These are phyloP conservation scores for Pterocles orientalis DNA, from an alignment of 2,113 vertebrate species.

Conservation along the genomic window DNA sequence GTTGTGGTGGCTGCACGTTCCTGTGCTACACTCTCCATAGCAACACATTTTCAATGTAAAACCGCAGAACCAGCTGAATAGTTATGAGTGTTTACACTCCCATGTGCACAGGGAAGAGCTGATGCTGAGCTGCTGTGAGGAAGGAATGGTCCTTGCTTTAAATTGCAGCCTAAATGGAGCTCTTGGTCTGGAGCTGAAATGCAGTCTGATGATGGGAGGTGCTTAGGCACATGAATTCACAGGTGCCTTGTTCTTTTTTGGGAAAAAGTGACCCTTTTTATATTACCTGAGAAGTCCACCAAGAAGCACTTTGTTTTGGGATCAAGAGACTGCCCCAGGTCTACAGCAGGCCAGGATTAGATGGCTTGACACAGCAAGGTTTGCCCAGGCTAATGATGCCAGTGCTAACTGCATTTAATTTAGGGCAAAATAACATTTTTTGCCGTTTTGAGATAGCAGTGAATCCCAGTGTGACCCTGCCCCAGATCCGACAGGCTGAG, in stretches of 20 bases:
- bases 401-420: background rate
- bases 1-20: conserved; percentile 18
- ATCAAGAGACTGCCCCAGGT: background rate
- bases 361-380: background rate
- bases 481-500: background rate
- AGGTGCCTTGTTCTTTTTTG: background rate
- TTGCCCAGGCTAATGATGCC: background rate
- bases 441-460: background rate
- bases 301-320: background rate
- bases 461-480: background rate
- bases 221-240: background rate
- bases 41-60: conserved; percentile 50
- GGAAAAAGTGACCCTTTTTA: background rate
- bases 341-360: background rate
- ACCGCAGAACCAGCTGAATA: conserved; percentile 20
- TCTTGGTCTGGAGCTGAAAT: background rate
- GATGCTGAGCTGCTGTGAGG: background rate
- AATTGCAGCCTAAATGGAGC: background rate
- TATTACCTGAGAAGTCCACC: background rate
- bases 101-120: background rate
- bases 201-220: background rate
- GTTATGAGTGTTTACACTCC: background rate
- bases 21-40: conserved; percentile 30
- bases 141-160: background rate
- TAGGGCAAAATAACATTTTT: background rate